phyloP scores from a whole-genome alignment of 1,140 invertebrate genomes.

The Papilio machaon region DNA sequence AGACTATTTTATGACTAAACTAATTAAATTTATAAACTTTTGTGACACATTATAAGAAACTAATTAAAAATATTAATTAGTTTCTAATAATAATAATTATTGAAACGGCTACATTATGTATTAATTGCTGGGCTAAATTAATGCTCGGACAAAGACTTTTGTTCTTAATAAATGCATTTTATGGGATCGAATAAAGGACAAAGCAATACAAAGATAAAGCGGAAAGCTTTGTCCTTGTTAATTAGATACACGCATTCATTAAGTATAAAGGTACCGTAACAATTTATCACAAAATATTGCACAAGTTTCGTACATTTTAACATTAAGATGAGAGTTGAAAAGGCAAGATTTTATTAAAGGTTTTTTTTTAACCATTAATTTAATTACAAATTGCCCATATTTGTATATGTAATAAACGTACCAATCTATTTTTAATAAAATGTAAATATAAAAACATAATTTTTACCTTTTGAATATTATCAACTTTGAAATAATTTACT shows the following conservation, averaged over 20 bases:
- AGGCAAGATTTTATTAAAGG: neutral
- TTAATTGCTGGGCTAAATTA: neutral
- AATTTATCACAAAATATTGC: neutral
- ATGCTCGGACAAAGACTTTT: neutral
- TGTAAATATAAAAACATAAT: no score
- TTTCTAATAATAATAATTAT: neutral
- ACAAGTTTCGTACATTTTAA: neutral
- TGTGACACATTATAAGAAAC: no score
- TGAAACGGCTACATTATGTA: neutral
- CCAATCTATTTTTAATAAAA: no score
- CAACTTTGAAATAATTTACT: no score
- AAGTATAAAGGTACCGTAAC: neutral
- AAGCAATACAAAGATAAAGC: constrained; percentile 14
- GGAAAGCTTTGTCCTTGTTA: constrained; percentile 3
- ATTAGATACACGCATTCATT: neutral
- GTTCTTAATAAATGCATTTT: constrained; percentile 6
- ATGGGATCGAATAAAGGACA: constrained; percentile 16
- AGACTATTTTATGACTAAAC: no score
- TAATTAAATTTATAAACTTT: no score
- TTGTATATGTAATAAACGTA: no score
- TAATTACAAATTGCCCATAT: no score
- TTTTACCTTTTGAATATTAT: no score
- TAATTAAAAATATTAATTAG: neutral
- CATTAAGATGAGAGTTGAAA: neutral
- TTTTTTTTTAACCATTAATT: neutral